Base-by-base conservation (phyloP, 1,140 invertebrate species). In the Lucilia cuprina region DNA sequence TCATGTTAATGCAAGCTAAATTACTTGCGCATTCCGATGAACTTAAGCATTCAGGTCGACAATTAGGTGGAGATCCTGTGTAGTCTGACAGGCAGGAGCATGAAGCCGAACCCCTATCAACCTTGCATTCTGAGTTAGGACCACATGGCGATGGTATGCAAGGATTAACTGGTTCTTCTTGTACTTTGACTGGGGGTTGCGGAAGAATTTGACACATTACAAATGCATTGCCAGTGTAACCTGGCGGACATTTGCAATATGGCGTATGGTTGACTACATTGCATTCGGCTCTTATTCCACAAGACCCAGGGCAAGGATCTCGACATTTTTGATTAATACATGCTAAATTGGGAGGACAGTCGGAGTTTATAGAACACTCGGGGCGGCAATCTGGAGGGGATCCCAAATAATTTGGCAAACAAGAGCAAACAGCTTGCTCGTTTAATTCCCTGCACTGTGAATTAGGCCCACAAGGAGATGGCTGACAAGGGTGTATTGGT, bases 151-250 rank as follows among this genome's bases (percentile, higher is more conserved):
- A 94, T 1, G 95, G 94, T 84, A 91, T 90, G 86, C 96, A 97
- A n/a, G 95, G 95, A 70, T 89, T 89, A 83, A 92, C 86, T 0
- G 88, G 86, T n/a, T 91, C 87, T 82, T 87, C 65, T 70, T 87
- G 86, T 1, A 85, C 34, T 4, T 82, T 82, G 8, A 92, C 89
- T 25, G 83, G 83, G 12, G 87, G 87, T 65, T 78, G 83, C 14
- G 89, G 88, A 5, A 89, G 41, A 12, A 84, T 85, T 60, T 90
- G 88, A 14, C 89, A 90, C 10, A 89, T 55, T 19, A 93, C 93
- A 89, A 96, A 97, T 14, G 96, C 95, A 93, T 97, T 94, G 84
- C 96, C 96, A 13, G 95, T 95, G 90, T 94, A 97, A 12, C 95
- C 95, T 13, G 92, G 91, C 5, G 93, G 92, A 89, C 96, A 97